Percentiles rank a stretch among this genome's conserved stretches.
phyloP scores from a whole-genome alignment of 2,888 invertebrate species.

The Orchesellides sinensis region DNA sequence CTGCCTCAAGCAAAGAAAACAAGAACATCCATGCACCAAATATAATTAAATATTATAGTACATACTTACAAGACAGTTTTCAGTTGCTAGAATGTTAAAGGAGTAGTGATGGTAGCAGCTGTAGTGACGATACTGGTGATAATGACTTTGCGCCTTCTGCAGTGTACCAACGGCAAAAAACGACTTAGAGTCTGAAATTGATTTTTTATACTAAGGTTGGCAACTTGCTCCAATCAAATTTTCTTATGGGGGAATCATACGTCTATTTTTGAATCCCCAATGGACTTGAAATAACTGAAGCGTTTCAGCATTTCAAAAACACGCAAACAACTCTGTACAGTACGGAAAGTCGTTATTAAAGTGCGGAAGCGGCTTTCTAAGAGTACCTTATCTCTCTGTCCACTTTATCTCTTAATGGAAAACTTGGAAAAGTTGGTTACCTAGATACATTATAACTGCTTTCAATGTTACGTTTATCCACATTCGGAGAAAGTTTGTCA shows the following conservation, averaged over 20 bases:
- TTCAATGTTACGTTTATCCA: no score
- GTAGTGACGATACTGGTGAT: neutral
- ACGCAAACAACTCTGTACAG: neutral
- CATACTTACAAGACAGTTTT: neutral
- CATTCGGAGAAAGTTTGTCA: no score
- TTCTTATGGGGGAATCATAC: neutral
- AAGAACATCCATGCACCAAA: neutral
- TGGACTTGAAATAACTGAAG: constrained; percentile 25
- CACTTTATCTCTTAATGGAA: neutral
- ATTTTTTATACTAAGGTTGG: constrained; percentile 15
- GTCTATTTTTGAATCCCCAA: constrained; percentile 24
- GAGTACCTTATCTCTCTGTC: no score
- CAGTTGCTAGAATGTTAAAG: neutral
- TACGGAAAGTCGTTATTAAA: neutral
- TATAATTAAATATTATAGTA: neutral
- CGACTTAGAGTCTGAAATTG: constrained; percentile 21
- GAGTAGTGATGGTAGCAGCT: neutral
- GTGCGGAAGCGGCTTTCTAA: no score
- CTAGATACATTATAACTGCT: no score
- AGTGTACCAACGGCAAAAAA: neutral
- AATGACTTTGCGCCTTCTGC: constrained; percentile 30
- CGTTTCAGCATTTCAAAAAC: neutral
- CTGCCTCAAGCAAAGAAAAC: neutral
- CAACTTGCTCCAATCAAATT: constrained; percentile 18
- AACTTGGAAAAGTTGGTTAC: neutral